These are phyloP conservation scores for Drosophila helvetica DNA, from an alignment of 2,888 invertebrate species.

Conservation along the genomic window DNA sequence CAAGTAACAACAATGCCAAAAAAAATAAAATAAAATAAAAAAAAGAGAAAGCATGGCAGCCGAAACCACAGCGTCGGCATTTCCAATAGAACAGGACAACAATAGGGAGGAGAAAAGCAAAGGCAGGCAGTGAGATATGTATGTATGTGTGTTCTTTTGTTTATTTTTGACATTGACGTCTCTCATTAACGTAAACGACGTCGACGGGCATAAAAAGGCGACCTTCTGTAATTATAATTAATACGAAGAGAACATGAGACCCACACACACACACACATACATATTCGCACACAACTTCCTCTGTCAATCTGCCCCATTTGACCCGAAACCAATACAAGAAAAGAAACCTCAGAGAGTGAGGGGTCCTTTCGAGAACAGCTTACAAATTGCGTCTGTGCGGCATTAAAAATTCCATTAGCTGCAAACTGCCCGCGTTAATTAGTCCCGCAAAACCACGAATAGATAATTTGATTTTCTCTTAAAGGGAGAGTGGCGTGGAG, in stretches of 20 bases:
- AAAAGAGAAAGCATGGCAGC: constrained; percentile 20
- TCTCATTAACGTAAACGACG: constrained; percentile 67
- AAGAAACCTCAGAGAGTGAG: constrained; percentile 3
- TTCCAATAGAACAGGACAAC: constrained; percentile 31
- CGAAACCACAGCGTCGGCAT: constrained; percentile 26
- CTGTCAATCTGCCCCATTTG: constrained; percentile 32
- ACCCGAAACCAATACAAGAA: constrained; percentile 59
- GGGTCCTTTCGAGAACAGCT: constrained; percentile 26
- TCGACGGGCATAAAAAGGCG: constrained; percentile 51
- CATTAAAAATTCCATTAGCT: constrained; percentile 79
- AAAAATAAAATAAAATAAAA: constrained; percentile 6
- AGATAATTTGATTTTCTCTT: constrained; percentile 36
- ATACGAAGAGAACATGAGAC: constrained; percentile 63
- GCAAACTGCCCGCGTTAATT: constrained; percentile 71
- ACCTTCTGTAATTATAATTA: constrained; percentile 76
- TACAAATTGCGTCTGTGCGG: constrained; percentile 60
- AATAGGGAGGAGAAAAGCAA: background rate
- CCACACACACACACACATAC: background rate
- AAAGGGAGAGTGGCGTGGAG: background rate
- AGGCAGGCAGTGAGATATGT: constrained; percentile 7
- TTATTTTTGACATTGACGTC: constrained; percentile 43
- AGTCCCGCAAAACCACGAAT: constrained; percentile 46
- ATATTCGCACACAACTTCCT: background rate
- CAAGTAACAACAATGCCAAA: constrained; percentile 36
- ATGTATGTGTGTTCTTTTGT: constrained; percentile 23